These are phyloP conservation scores for Drosophila pullipes DNA, from an alignment of 2,888 invertebrate species.

Conservation along the genomic window DNA sequence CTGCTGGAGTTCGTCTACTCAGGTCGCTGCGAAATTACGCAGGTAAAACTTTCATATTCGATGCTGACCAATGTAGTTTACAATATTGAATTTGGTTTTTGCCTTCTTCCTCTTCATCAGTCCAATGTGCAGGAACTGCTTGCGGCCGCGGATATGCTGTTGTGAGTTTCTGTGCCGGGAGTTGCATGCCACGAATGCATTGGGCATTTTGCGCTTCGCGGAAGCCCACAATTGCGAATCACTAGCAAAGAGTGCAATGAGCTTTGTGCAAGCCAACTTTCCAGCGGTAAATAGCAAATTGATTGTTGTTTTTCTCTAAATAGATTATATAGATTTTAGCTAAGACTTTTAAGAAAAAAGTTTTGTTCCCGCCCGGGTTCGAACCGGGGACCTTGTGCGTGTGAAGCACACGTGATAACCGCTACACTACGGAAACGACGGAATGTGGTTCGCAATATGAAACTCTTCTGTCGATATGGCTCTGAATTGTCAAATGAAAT, in stretches of 20 bases:
- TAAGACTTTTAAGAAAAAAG: constrained; percentile 4
- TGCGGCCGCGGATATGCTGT: constrained; percentile 96
- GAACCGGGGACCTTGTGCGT: constrained; percentile 84
- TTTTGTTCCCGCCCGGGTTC: constrained; percentile 16
- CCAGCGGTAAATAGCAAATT: constrained; percentile 87
- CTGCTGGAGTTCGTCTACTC: constrained; percentile 95
- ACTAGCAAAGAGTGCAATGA: constrained; percentile 91
- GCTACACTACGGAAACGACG: constrained; percentile 83
- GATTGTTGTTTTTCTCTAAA: not conserved
- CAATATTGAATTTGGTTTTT: no score
- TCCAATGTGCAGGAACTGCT: constrained; percentile 95
- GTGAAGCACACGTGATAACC: constrained; percentile 84
- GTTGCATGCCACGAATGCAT: constrained; percentile 93
- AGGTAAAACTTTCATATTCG: constrained; percentile 67
- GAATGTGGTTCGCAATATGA: not conserved
- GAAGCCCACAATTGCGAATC: constrained; percentile 94
- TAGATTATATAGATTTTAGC: not conserved
- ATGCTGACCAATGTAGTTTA: not conserved
- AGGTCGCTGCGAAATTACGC: constrained; percentile 87
- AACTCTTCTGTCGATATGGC: not conserved
- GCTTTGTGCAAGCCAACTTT: constrained; percentile 94
- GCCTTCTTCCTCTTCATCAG: constrained; percentile 46
- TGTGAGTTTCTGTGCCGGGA: constrained; percentile 94
- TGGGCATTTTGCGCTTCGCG: constrained; percentile 96
- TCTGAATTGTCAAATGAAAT: not conserved